Base-by-base conservation (phyloP, 2,888 invertebrate species). In the Polydrusus cervinus region DNA sequence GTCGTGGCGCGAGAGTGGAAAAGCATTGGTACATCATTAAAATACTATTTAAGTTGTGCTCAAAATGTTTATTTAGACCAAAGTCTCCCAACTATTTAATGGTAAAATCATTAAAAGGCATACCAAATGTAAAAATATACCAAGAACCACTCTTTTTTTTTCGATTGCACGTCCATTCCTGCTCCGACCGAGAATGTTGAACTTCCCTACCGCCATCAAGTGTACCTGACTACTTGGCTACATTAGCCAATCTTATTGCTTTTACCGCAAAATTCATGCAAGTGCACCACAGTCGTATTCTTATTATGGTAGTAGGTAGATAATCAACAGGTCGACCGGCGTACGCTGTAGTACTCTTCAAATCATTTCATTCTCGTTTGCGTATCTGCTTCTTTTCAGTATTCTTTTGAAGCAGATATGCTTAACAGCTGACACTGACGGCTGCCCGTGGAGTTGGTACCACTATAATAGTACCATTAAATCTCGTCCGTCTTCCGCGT, bases 281-380 rank as follows among this genome's bases (percentile, higher is more conserved):
- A 60, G 57, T 38, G 57, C 57, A 57, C 34, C 11, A 14, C 25
- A 30, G 57, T 38, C 57, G 38, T 60, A 60, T 16, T 60, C 57
- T 38, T 38, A 60, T 60, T 60, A 38, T 60, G 57, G 57, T 60
- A 18, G 57, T 60, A 18, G 57, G 16, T 38, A 60, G 57, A 16
- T 60, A 60, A 38, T 60, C 38, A 60, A 60, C 38, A 60, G 38
- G 57, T 60, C 57, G 55, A n/a, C 13, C 34, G 55, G 55, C 9
- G 53, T 47, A 13, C 43, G 43, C 8, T 60, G 18, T 60, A 60
- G 57, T 60, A 60, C 57, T 38, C 57, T 60, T 40, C 14, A 38
- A 60, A 11, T 11, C 38, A 60, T 60, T 60, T 60, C 57, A 18
- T 60, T 60, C 38, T 60, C 38, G 57, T 60, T 60, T 60, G 38